Evolutionary conservation across 1,140 invertebrate genomes (phyloP).

Genomic region (Chlorops oryzae): DNA sequence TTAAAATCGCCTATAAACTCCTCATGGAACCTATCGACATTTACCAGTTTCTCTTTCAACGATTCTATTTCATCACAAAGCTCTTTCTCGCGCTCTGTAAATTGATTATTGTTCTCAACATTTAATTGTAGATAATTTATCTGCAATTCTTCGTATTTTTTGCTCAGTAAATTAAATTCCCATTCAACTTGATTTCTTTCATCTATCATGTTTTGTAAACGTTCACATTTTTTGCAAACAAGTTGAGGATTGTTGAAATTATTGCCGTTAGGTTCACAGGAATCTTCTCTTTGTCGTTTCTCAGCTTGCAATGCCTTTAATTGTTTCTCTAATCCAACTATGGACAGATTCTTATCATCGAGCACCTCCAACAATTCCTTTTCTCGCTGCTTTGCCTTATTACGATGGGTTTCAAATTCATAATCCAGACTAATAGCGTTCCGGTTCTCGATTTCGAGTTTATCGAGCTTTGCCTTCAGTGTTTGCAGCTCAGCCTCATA

Average conservation of each 20-base stretch:
- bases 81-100: conserved; percentile 4
- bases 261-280: too few relatives aligned
- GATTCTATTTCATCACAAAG: conserved; percentile 20
- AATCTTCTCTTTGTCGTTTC: conserved; percentile 14
- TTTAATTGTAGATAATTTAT: conserved; percentile 5
- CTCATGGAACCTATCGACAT: conserved; percentile 17
- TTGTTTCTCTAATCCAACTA: conserved; percentile 15
- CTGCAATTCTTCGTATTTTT: conserved; percentile 8
- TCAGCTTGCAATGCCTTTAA: conserved; percentile 16
- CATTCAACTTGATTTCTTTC: conserved; percentile 10
- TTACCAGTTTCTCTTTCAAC: conserved; percentile 17
- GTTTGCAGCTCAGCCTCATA: conserved; percentile 24
- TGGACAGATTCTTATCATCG: conserved; percentile 27
- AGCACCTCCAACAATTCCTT: conserved; percentile 27
- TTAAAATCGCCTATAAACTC: conserved; percentile 16
- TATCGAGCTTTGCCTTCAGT: conserved; percentile 23
- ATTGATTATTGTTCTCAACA: not conserved
- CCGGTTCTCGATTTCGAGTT: conserved; percentile 38
- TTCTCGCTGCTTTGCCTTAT: conserved; percentile 33
- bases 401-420: conserved; percentile 33
- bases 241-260: too few relatives aligned
- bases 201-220: conserved; percentile 22
- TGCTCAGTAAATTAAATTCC: conserved; percentile 10
- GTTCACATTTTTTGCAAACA: conserved; percentile 27
- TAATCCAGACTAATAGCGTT: conserved; percentile 36